Evolutionary conservation across 1,140 invertebrate species (phyloP).

Genomic region (Heliconius eleuchia): DNA sequence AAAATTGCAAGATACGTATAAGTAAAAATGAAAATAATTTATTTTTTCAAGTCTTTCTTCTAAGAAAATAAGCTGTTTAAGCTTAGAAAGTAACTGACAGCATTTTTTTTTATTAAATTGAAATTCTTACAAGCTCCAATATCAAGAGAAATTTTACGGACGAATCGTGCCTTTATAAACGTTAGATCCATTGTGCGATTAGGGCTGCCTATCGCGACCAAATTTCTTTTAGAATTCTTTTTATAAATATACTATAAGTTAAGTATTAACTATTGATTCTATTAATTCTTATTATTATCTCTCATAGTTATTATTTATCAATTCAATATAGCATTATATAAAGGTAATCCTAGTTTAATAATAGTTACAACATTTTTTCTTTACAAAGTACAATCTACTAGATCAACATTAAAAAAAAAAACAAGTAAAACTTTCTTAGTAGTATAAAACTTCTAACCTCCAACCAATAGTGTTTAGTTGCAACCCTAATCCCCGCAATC

Average conservation of each 20-base stretch:
- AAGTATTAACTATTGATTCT: neutral
- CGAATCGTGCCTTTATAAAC: slow-evolving; percentile 52
- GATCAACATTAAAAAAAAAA: too few species aligned
- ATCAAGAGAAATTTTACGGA: slow-evolving; percentile 46
- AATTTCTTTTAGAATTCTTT: too few species aligned
- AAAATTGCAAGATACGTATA: too few species aligned
- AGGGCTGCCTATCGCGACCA: slow-evolving; percentile 43
- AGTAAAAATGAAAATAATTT: too few species aligned
- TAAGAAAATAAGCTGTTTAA: neutral
- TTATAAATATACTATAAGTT: neutral
- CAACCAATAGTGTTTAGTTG: neutral
- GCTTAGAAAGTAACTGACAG: neutral
- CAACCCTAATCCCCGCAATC: slow-evolving; percentile 42
- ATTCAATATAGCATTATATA: neutral
- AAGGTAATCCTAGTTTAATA: too few species aligned
- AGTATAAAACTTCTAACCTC: too few species aligned
- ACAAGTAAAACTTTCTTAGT: too few species aligned
- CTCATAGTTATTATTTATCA: neutral
- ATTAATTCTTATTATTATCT: neutral
- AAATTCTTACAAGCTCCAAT: slow-evolving; percentile 41
- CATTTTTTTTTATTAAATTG: slow-evolving; percentile 31
- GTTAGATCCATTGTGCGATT: slow-evolving; percentile 45
- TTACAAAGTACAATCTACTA: too few species aligned
- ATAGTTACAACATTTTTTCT: too few species aligned
- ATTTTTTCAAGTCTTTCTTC: neutral